Evolutionary conservation across 2,888 invertebrate species (phyloP), one percentile per base, ranked within the genome.

Genomic region (Orchesella flavescens): DNA sequence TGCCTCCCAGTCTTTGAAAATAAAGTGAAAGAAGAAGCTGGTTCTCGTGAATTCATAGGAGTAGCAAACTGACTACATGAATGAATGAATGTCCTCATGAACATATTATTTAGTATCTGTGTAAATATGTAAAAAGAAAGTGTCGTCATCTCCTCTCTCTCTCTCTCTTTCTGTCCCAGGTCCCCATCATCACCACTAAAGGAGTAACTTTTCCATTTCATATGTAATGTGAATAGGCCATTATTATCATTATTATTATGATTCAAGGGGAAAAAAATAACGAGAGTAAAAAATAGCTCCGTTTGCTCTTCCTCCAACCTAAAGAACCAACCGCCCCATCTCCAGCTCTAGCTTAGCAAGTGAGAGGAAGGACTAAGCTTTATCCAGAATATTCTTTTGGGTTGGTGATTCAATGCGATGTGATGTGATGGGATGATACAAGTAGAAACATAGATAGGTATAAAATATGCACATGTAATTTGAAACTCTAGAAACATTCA

Each of bases 161-260:
- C 46, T 13, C 46, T 46, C 13, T 46, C 46, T 13, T 13, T 46
- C 17, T 53, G 53, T n/a, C 15, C 53, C 53, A 53, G 10, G 4
- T 53, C 57, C 15, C 15, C 53, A 12, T 34, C 34, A 34, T 34
- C 34, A 34, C 34, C 34, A 34, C 34, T 34, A 34, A 34, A 34
- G 7, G 34, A 34, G 34, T 7, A 13, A 53, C 34, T 12, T n/a
- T 63, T 23, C 63, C 63, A 12, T 63, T 63, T 63, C 34, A 63
- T 63, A n/a, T 24, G 63, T 63, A 63, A 63, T 63, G 24, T 63
- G 63, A 63, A 63, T 63, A 63, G 63, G 24, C 63, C 24, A 63
- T 63, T 63, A 63, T 63, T 63, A 63, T 63, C 63, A 63, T 63
- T 63, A 63, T 63, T 63, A 63, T 63, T 63, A 63, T 63, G 63